Percentiles rank a stretch among this genome's conserved stretches.
These are phyloP conservation scores for Lissonota sp. DNA, from an alignment of 2,888 invertebrate genomes.

Conservation along the genomic window DNA sequence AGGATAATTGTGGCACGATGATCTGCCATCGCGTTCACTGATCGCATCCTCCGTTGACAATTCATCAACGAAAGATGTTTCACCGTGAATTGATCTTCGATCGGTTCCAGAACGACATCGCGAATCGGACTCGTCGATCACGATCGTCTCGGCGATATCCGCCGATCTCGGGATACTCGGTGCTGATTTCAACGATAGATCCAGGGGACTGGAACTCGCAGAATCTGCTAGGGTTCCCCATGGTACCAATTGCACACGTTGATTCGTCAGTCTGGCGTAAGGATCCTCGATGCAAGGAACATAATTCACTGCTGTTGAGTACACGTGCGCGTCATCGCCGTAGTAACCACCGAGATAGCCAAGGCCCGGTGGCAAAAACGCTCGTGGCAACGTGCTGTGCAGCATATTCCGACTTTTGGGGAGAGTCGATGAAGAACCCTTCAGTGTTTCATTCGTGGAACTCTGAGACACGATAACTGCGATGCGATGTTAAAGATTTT, in stretches of 20 bases:
- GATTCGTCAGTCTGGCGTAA: conserved; percentile 66
- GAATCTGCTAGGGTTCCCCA: conserved; percentile 36
- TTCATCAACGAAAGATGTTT: conserved; percentile 37
- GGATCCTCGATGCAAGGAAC: conserved; percentile 73
- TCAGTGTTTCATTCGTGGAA: no score
- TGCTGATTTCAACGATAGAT: conserved; percentile 89
- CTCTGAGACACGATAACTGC: no score
- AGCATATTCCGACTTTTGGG: conserved; percentile 71
- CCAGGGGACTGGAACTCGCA: conserved; percentile 86
- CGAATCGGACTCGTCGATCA: conserved; percentile 76
- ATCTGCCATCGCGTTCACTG: conserved; percentile 54
- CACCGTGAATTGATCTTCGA: conserved; percentile 36
- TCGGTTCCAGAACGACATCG: conserved; percentile 55
- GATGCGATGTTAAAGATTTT: no score
- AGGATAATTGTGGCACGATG: conserved; percentile 78
- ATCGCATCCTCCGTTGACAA: conserved; percentile 32
- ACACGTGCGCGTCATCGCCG: conserved; percentile 75
- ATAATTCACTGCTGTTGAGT: conserved; percentile 71
- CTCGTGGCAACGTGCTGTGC: conserved; percentile 80
- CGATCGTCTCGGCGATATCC: conserved; percentile 72
- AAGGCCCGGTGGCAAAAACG: conserved; percentile 77
- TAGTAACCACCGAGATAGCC: conserved; percentile 78
- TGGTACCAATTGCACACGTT: conserved; percentile 53
- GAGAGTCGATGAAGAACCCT: no score
- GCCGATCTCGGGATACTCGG: conserved; percentile 64